Percentiles rank a stretch among this genome's conserved stretches.
Evolutionary conservation across 64 coral and sea anemone genomes (phyloP).

Genomic region (Actinia tenebrosa): DNA sequence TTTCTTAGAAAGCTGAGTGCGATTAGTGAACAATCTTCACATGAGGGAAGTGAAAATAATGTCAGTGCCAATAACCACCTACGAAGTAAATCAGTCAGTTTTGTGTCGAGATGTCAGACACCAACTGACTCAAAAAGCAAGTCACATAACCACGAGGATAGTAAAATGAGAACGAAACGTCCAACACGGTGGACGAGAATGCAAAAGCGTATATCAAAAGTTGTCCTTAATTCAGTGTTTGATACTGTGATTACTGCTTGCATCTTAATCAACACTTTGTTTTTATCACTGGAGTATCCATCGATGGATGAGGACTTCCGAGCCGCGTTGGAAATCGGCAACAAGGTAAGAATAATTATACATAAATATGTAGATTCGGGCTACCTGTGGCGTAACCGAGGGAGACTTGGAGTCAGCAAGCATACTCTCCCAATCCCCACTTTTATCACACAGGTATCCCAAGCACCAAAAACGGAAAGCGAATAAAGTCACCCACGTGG

Average conservation of each 20-base stretch:
- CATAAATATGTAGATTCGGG: no score
- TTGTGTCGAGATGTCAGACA: conserved; percentile 18
- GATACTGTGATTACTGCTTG: conserved; percentile 69
- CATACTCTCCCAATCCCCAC: no score
- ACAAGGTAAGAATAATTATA: conserved; percentile 61
- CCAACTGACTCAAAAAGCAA: not conserved
- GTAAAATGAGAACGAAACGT: not conserved
- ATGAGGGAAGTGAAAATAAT: conserved; percentile 21
- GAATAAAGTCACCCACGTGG: no score
- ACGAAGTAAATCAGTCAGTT: not conserved
- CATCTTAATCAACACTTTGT: conserved; percentile 80
- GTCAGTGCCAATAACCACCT: conserved; percentile 24
- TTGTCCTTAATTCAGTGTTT: conserved; percentile 64
- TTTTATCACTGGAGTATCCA: conserved; percentile 81
- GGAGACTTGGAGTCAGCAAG: not conserved
- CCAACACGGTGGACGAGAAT: conserved; percentile 21
- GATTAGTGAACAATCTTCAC: conserved; percentile 50
- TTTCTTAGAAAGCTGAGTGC: conserved; percentile 32
- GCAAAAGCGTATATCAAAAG: conserved; percentile 18
- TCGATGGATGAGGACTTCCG: conserved; percentile 61
- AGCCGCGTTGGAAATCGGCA: conserved; percentile 59
- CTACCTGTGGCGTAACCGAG: no score
- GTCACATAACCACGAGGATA: not conserved
- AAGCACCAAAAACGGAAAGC: no score
- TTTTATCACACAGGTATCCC: no score